These are phyloP conservation scores for Aphelenchoides besseyi DNA, from an alignment of 1,140 invertebrate genomes.

Conservation along the genomic window DNA sequence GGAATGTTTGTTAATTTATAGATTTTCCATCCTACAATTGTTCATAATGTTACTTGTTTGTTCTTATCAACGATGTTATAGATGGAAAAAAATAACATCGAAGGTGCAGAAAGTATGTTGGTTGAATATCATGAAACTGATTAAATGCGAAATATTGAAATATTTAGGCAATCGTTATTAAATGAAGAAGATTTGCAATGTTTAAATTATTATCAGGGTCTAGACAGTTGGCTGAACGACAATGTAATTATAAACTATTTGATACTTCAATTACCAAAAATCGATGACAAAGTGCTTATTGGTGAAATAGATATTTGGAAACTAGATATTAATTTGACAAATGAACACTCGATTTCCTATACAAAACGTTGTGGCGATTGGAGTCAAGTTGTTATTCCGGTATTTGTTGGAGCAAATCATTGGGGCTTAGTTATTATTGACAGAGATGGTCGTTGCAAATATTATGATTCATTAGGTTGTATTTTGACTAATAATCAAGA, in stretches of 20 bases:
- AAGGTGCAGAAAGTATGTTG: no score
- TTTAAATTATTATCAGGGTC: slow-evolving; percentile 1
- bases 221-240: slow-evolving; percentile 1
- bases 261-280: not conserved
- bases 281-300: slow-evolving; percentile 4
- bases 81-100: no score
- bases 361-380: not conserved
- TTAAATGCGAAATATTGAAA: no score
- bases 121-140: no score
- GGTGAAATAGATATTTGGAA: slow-evolving; percentile 3
- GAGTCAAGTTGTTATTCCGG: slow-evolving; percentile 1
- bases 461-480: slow-evolving; percentile 2
- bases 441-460: not conserved
- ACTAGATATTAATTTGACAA: not conserved
- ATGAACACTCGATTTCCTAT: not conserved
- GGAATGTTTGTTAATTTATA: no score
- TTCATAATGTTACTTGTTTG: no score
- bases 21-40: no score
- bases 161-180: not conserved
- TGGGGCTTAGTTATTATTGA: not conserved
- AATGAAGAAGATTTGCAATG: slow-evolving; percentile 6
- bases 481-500: no score
- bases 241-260: slow-evolving; percentile 6
- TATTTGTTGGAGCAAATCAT: slow-evolving; percentile 4
- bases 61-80: no score